Percentiles rank a stretch among this genome's conserved stretches.
These are phyloP conservation scores for Blera fallax DNA, from an alignment of 2,888 invertebrate genomes.

Conservation along the genomic window DNA sequence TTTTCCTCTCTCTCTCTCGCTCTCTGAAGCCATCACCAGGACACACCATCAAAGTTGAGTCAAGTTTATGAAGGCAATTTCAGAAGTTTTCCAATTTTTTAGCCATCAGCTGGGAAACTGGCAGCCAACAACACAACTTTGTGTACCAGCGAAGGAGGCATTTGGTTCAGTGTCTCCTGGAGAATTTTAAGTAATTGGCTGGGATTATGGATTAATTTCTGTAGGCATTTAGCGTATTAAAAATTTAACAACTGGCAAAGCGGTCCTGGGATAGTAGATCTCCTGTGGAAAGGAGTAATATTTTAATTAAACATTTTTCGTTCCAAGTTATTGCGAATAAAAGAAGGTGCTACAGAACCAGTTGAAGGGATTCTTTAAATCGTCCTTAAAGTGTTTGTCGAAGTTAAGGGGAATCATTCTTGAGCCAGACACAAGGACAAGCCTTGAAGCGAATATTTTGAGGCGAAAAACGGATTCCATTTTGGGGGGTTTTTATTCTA, in stretches of 20 bases:
- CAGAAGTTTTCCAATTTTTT: conserved; percentile 63
- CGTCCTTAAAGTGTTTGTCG: neutral
- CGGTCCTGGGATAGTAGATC: neutral
- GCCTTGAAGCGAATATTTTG: too few species aligned
- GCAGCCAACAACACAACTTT: conserved; percentile 16
- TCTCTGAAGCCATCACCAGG: neutral
- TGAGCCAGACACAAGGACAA: too few species aligned
- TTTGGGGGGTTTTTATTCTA: too few species aligned
- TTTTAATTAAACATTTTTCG: conserved; percentile 11
- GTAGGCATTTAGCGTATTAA: conserved; percentile 12
- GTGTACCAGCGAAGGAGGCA: neutral
- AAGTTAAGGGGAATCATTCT: too few species aligned
- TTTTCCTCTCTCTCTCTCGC: neutral
- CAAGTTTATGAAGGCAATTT: conserved; percentile 60
- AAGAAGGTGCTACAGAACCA: too few species aligned
- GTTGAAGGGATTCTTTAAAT: neutral
- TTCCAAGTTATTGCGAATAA: neutral
- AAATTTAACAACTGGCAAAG: conserved; percentile 2
- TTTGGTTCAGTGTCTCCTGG: conserved; percentile 10
- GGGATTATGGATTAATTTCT: conserved; percentile 30
- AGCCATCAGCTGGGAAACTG: conserved; percentile 52
- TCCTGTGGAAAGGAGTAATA: neutral
- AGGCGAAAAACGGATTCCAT: too few species aligned
- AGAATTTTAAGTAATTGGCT: conserved; percentile 56
- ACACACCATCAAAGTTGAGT: conserved; percentile 32